These are phyloP conservation scores for Leguminivora glycinivorella DNA, from an alignment of 1,140 invertebrate genomes.

Conservation along the genomic window DNA sequence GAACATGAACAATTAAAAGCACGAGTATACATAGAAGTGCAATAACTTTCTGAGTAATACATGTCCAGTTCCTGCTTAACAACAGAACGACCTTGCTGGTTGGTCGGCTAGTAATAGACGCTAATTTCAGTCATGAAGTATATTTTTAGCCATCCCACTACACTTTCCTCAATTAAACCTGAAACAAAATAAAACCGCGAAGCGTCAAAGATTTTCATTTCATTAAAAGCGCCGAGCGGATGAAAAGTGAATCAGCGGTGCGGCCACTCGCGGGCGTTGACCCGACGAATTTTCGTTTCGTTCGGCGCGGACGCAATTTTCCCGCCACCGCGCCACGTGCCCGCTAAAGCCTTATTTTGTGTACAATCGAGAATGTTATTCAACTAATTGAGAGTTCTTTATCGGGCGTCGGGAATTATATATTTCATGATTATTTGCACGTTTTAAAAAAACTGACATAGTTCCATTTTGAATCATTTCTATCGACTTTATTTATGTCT, in stretches of 20 bases:
- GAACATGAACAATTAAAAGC: too few species aligned
- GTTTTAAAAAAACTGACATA: too few species aligned
- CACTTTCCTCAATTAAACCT: neutral
- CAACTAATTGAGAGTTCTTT: neutral
- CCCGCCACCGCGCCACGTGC: neutral
- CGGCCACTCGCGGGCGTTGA: conserved; percentile 72
- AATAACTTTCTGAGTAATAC: too few species aligned
- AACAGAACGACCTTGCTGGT: too few species aligned
- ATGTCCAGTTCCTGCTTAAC: too few species aligned
- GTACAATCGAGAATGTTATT: neutral
- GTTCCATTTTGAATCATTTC: too few species aligned
- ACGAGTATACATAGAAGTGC: too few species aligned
- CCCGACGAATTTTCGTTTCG: conserved; percentile 77
- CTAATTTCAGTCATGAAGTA: too few species aligned
- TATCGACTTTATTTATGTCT: too few species aligned
- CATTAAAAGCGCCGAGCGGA: conserved; percentile 56
- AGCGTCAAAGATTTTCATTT: conserved; percentile 43
- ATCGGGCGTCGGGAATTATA: too few species aligned
- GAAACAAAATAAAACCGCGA: conserved; percentile 33
- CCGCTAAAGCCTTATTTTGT: neutral
- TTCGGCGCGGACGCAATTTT: conserved; percentile 57
- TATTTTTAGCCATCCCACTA: neutral
- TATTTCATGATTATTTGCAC: too few species aligned
- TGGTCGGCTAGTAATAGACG: too few species aligned
- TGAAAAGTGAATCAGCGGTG: conserved; percentile 78